phyloP scores from a whole-genome alignment of 2,797 vertebrate species.

The Pangasius larnaudii region DNA sequence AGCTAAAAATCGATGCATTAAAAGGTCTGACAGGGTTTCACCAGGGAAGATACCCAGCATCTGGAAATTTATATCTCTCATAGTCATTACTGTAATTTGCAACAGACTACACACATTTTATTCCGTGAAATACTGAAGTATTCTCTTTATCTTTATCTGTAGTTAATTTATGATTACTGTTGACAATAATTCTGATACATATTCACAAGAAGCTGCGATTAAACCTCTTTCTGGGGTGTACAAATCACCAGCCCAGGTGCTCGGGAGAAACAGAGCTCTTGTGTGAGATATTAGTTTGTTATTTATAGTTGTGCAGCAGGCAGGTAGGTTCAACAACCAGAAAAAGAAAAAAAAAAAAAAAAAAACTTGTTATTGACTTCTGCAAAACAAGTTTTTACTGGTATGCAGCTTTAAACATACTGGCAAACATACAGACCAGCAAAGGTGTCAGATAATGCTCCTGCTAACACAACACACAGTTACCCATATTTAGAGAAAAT shows the following conservation, averaged over 20 bases:
- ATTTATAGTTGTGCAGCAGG: neutral
- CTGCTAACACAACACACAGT: neutral
- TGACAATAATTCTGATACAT: neutral
- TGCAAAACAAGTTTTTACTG: neutral
- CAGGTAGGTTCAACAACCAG: neutral
- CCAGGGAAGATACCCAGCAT: neutral
- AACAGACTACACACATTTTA: neutral
- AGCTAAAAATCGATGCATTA: conserved; percentile 15
- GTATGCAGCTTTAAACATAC: neutral
- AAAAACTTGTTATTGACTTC: neutral
- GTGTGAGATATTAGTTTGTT: neutral
- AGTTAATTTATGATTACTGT: neutral
- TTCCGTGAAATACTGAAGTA: neutral
- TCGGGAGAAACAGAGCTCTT: neutral
- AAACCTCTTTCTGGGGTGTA: neutral
- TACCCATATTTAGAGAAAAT: neutral
- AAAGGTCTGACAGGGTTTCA: neutral
- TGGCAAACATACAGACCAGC: neutral
- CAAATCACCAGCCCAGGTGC: too few species aligned
- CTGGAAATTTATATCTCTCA: neutral
- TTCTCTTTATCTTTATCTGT: neutral
- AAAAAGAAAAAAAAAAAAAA: neutral
- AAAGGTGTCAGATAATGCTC: neutral
- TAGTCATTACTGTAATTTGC: neutral
- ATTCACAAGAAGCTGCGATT: neutral